phyloP scores from a whole-genome alignment of 2,888 invertebrate genomes.

The Cyclophora albipunctata region DNA sequence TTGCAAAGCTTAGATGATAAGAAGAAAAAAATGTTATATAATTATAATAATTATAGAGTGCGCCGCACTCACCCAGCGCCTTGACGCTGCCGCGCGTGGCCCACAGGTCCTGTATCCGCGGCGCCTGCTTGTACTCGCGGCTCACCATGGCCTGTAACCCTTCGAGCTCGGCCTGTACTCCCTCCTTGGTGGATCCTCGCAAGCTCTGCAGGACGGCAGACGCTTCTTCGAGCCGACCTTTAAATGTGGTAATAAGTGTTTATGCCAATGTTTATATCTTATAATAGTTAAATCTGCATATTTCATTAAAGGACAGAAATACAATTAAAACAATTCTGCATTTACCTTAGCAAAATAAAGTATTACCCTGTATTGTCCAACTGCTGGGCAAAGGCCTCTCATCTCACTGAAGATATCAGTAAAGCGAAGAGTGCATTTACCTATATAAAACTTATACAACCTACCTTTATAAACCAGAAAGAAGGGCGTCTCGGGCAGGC shows the following conservation, averaged over 20 bases:
- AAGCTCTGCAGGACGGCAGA: constrained; percentile 78
- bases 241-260: too few species aligned
- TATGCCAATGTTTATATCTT: too few species aligned
- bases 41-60: background rate
- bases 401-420: too few species aligned
- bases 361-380: too few species aligned
- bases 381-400: too few species aligned
- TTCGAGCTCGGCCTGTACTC: constrained; percentile 77
- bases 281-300: too few species aligned
- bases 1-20: too few species aligned
- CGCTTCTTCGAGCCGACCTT: constrained; percentile 75
- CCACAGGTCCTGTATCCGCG: constrained; percentile 75
- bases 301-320: too few species aligned
- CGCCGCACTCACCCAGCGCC: constrained; percentile 73
- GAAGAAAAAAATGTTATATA: background rate
- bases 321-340: too few species aligned
- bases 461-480: constrained; percentile 78
- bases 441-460: too few species aligned
- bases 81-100: constrained; percentile 81
- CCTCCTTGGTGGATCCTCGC: constrained; percentile 74
- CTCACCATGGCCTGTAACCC: constrained; percentile 51
- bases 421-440: too few species aligned
- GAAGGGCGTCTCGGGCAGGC: constrained; percentile 89
- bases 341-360: too few species aligned
- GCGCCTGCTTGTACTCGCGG: constrained; percentile 52